Conservation (phyloP, 2,113 vertebrate species). For the Nanorana parkeri region DNA sequence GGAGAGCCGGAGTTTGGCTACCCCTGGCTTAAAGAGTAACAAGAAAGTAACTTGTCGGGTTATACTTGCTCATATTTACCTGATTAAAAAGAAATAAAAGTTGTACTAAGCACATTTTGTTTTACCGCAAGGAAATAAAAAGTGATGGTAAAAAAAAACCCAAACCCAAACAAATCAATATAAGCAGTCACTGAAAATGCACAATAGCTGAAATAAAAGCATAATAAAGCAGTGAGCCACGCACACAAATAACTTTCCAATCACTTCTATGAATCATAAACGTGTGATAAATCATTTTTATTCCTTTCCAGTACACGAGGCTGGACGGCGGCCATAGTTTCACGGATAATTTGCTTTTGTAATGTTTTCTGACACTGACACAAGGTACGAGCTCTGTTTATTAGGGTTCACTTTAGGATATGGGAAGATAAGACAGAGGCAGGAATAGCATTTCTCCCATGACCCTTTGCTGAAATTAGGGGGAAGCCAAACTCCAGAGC, state of each 20-base stretch:
- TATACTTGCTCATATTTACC: too few species aligned
- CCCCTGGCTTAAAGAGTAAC: too few species aligned
- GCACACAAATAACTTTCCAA: too few species aligned
- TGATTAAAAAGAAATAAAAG: too few species aligned
- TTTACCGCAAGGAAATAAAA: not conserved
- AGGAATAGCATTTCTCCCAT: conserved; percentile 37
- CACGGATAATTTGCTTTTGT: conserved; percentile 31
- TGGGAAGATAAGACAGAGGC: conserved; percentile 3
- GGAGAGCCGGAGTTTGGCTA: too few species aligned
- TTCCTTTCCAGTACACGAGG: not conserved
- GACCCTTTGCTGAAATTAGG: not conserved
- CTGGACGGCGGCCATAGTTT: not conserved
- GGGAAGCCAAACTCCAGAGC: conserved; percentile 3
- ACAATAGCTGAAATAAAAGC: not conserved
- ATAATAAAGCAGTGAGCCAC: not conserved
- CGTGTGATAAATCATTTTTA: not conserved
- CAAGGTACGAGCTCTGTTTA: not conserved
- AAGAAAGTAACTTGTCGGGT: too few species aligned
- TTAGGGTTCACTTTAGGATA: conserved; percentile 39
- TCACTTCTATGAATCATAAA: not conserved
- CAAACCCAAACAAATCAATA: not conserved
- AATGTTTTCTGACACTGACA: conserved; percentile 11
- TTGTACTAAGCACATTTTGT: not conserved
- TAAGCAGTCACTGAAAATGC: not conserved
- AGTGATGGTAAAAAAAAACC: not conserved